Percentiles rank a stretch among this genome's conserved stretches.
Conservation (phyloP, 2,888 invertebrate species). For the Neoascia interrupta region DNA sequence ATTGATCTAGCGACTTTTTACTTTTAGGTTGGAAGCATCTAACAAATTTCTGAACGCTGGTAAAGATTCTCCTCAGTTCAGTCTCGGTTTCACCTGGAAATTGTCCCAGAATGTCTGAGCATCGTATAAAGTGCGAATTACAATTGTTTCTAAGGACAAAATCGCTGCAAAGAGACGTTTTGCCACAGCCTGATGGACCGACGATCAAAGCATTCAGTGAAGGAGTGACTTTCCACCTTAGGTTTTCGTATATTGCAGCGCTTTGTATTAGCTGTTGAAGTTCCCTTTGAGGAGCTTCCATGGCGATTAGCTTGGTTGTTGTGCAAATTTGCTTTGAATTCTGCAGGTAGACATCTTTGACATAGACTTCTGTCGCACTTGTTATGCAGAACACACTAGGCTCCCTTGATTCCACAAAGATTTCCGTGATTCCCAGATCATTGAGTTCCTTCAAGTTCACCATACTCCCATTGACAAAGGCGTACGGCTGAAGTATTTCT, state of each 20-base stretch:
- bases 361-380: slow-evolving; percentile 66
- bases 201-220: slow-evolving; percentile 74
- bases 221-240: slow-evolving; percentile 73
- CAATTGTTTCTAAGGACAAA: slow-evolving; percentile 80
- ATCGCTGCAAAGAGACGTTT: slow-evolving; percentile 81
- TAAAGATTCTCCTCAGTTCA: slow-evolving; percentile 80
- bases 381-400: slow-evolving; percentile 68
- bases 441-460: slow-evolving; percentile 52
- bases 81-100: slow-evolving; percentile 81
- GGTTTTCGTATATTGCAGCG: slow-evolving; percentile 74
- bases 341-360: slow-evolving; percentile 72
- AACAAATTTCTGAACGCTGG: slow-evolving; percentile 76
- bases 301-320: slow-evolving; percentile 68
- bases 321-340: slow-evolving; percentile 3
- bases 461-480: slow-evolving; percentile 45
- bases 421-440: slow-evolving; percentile 71
- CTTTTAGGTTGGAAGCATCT: slow-evolving; percentile 76
- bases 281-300: slow-evolving; percentile 72
- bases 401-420: slow-evolving; percentile 30
- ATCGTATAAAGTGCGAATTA: slow-evolving; percentile 79
- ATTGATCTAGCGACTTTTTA: slow-evolving; percentile 18
- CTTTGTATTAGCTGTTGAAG: slow-evolving; percentile 73
- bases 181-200: slow-evolving; percentile 83
- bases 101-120: slow-evolving; percentile 79
- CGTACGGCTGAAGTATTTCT: slow-evolving; percentile 62